phyloP scores from a whole-genome alignment of 2,113 vertebrate species.

The Asarcornis scutulata region DNA sequence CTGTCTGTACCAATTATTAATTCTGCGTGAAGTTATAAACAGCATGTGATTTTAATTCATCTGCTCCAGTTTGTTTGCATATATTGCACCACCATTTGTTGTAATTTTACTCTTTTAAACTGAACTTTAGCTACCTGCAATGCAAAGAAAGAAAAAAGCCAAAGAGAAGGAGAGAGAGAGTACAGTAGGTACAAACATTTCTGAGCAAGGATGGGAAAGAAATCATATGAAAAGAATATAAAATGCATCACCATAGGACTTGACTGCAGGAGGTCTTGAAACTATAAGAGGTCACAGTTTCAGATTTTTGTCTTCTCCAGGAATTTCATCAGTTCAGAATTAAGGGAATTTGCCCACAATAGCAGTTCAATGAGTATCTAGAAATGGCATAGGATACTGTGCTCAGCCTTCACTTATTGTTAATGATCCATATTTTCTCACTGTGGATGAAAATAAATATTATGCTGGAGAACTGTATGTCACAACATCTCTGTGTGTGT shows the following conservation, averaged over 20 bases:
- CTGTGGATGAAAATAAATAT: not conserved
- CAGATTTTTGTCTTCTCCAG: not conserved
- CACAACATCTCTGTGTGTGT: fast-evolving
- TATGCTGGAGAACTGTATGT: not conserved
- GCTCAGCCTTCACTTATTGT: not conserved
- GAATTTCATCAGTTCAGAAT: not conserved
- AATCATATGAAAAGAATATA: not conserved
- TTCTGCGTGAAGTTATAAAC: not conserved
- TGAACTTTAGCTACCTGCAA: not conserved
- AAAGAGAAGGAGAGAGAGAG: not conserved
- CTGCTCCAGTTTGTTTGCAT: not conserved
- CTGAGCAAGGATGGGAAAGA: not conserved
- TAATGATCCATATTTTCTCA: not conserved
- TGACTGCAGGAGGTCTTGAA: not conserved
- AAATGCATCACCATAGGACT: not conserved
- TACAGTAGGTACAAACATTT: not conserved
- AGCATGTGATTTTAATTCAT: not conserved
- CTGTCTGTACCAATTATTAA: not conserved
- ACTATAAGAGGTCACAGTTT: not conserved
- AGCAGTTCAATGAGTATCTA: not conserved
- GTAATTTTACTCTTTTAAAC: not conserved
- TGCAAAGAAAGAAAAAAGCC: not conserved
- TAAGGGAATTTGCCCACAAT: not conserved
- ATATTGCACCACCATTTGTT: not conserved
- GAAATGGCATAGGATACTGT: not conserved